Conservation (phyloP, 2,113 vertebrate species). For the Nannobrachium achirus region DNA sequence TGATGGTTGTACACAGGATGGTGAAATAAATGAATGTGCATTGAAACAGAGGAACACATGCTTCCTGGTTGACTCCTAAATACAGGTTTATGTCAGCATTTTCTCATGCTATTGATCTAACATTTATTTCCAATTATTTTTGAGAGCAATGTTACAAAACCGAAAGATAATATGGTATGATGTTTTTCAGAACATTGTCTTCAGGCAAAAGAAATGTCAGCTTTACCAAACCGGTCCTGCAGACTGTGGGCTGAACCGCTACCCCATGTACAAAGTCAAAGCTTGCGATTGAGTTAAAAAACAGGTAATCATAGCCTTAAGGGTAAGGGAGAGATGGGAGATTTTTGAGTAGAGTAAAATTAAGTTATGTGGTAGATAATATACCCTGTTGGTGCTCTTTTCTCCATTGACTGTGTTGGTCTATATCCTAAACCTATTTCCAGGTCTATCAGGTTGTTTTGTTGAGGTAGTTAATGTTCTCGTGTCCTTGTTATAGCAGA, state of each 20-base stretch:
- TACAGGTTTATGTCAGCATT: too few relatives aligned
- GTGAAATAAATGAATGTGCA: too few relatives aligned
- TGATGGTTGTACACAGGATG: too few relatives aligned
- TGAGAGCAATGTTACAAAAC: neutral
- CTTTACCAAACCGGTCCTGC: constrained; percentile 3
- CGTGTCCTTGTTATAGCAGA: constrained; percentile 28
- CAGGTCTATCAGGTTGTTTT: constrained; percentile 30
- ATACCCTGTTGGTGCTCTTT: neutral
- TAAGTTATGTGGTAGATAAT: constrained; percentile 29
- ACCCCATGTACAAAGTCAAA: constrained; percentile 36
- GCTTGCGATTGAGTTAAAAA: constrained; percentile 50
- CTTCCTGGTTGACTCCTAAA: too few relatives aligned
- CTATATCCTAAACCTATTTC: constrained; percentile 28
- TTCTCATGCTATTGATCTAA: too few relatives aligned
- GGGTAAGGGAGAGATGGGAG: constrained; percentile 12
- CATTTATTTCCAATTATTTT: too few relatives aligned
- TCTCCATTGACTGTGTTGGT: constrained; percentile 12
- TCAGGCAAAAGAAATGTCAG: neutral
- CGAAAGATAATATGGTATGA: neutral
- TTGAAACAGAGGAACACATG: too few relatives aligned
- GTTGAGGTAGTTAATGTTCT: constrained; percentile 13
- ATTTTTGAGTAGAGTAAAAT: constrained; percentile 49
- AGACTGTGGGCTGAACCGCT: constrained; percentile 10
- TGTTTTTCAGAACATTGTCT: neutral
- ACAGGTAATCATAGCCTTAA: constrained; percentile 17